A percentile compares a stretch with the other conserved stretches of the same genome.
Evolutionary conservation across 2,797 vertebrate species (phyloP).

Genomic region (Pangasius larnaudii): DNA sequence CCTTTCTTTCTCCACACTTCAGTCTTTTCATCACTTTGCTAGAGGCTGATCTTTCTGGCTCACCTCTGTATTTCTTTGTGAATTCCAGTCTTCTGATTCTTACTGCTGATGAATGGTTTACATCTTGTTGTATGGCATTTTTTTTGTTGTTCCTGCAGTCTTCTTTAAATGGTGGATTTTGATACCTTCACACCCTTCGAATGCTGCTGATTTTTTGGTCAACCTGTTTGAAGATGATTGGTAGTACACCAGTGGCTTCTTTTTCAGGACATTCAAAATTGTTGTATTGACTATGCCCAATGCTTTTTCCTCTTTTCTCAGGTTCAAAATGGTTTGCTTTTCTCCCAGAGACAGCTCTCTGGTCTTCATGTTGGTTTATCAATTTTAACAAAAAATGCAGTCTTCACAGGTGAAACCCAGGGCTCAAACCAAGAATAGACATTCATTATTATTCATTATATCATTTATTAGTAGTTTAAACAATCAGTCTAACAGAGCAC

Average conservation of each 20-base stretch:
- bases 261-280: too few relatives aligned
- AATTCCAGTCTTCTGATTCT: neutral
- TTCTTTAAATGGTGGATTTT: neutral
- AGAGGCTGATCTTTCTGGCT: neutral
- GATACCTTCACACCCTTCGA: neutral
- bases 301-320: neutral
- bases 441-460: too few relatives aligned
- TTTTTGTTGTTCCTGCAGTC: too few relatives aligned
- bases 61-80: neutral
- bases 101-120: neutral
- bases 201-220: neutral
- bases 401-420: neutral
- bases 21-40: neutral
- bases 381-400: too few relatives aligned
- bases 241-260: neutral
- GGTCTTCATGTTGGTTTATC: too few relatives aligned
- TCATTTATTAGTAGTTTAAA: neutral
- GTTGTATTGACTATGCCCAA: too few relatives aligned
- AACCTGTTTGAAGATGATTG: neutral
- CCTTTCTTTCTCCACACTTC: neutral
- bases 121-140: neutral
- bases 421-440: neutral
- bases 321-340: neutral
- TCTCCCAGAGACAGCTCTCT: too few relatives aligned
- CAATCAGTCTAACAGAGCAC: neutral